Base-by-base conservation (phyloP, 2,888 invertebrate species). In the Megalurothrips usitatus region DNA sequence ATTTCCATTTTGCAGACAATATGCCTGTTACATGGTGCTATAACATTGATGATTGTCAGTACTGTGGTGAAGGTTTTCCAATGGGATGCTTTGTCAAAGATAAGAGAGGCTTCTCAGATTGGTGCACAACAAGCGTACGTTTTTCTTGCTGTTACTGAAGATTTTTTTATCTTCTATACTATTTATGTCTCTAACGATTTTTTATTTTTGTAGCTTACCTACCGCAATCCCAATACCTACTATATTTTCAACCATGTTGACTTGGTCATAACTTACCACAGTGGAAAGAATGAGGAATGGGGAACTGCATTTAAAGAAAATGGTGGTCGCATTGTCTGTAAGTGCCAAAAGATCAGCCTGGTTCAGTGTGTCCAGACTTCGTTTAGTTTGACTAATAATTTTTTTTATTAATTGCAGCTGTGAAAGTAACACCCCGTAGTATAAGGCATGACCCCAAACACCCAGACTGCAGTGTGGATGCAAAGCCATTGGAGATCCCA, bases 21-120 rank as follows among this genome's bases (percentile, higher is more conserved):
- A 98, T 99, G 98, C 99, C 99, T 0, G 95, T 99, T 1, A 98
- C 99, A 0, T 98, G 96, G 94, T 99, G 99, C 87, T 97, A 96
- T 87, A 89, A 88, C 79, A 86, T 92, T 81, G 92, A 94, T 82
- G 90, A 90, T 23, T 91, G 92, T 84, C 92, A 92, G 82, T 96
- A 94, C 86, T 99, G 99, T 87, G 95, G 94, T 83, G 96, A 96
- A 78, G 98, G 99, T 14, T 99, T 99, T 87, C 98, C 98, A 0
- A 97, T 99, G 94, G 99, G 99, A 10, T 99, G 99, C 86, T 94
- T 93, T 81, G 84, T 84, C 17, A 82, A 83, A 12, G 83, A 83
- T 9, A 82, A 82, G 52, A 82, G 82, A 14, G 82, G 81, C 26
- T 81, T 82, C 43, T 84, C 86, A 81, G 86, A 87, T 81, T 84